Conservation (phyloP, 2,888 invertebrate species). For the Ptilodon capucinus region DNA sequence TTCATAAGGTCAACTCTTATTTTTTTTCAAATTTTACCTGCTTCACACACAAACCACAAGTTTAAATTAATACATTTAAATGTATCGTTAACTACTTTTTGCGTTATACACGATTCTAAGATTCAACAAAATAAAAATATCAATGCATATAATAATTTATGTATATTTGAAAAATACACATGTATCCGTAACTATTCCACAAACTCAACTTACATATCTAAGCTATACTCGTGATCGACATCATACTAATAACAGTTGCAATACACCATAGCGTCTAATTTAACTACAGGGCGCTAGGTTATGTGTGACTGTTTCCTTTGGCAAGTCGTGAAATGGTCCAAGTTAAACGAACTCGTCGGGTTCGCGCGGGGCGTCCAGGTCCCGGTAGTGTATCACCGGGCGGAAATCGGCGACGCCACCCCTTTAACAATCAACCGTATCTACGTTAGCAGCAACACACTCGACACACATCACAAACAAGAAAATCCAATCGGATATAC, state of each 20-base stretch:
- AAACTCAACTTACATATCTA: conserved; percentile 18
- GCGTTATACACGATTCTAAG: conserved; percentile 2
- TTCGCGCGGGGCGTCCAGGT: conserved; percentile 96
- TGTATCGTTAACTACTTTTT: neutral
- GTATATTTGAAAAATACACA: conserved; percentile 36
- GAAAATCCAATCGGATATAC: conserved; percentile 34
- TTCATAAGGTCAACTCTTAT: neutral
- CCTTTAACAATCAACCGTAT: conserved; percentile 84
- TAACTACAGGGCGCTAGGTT: conserved; percentile 20
- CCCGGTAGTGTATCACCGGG: conserved; percentile 95
- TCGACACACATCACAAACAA: conserved; percentile 36
- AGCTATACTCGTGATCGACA: conserved; percentile 12
- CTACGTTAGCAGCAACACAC: conserved; percentile 36
- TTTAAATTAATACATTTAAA: neutral
- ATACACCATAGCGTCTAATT: conserved; percentile 16
- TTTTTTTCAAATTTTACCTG: neutral
- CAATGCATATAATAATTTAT: conserved; percentile 22
- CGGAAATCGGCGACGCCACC: conserved; percentile 90
- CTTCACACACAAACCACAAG: neutral
- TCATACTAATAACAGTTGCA: conserved; percentile 22
- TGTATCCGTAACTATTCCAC: conserved; percentile 7
- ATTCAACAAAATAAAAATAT: conserved; percentile 32
- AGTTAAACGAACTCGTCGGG: conserved; percentile 92
- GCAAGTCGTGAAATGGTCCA: conserved; percentile 39
- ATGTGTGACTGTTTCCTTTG: conserved; percentile 40